phyloP scores from a whole-genome alignment of 2,888 invertebrate genomes.

The Athalia cordata region DNA sequence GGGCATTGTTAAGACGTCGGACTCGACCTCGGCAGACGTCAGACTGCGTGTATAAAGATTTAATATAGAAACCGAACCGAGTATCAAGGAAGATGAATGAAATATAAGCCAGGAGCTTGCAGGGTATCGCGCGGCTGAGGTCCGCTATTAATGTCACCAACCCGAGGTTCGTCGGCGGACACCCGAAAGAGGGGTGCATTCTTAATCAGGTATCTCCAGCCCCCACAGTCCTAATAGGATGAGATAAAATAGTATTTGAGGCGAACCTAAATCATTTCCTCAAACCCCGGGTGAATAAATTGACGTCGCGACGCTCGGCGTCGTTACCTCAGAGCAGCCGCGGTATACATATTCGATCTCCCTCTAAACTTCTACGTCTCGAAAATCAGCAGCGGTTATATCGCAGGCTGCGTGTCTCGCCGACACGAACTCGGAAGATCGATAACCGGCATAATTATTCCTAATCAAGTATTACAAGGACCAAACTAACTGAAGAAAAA shows the following conservation, averaged over 20 bases:
- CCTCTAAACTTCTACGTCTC: no score
- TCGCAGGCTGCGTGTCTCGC: neutral
- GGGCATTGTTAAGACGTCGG: constrained; percentile 26
- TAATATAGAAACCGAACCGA: constrained; percentile 62
- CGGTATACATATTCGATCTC: constrained; percentile 17
- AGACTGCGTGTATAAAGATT: constrained; percentile 56
- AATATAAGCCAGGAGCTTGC: constrained; percentile 64
- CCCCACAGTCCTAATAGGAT: constrained; percentile 51
- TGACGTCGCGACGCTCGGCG: constrained; percentile 1
- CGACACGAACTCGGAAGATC: constrained; percentile 5
- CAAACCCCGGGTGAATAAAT: constrained; percentile 52
- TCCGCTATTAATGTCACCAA: constrained; percentile 67
- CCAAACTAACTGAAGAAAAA: neutral
- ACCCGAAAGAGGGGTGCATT: constrained; percentile 66
- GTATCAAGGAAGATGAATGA: constrained; percentile 68
- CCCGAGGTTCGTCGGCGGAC: constrained; percentile 65
- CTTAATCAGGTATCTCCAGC: constrained; percentile 63
- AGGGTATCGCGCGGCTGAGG: constrained; percentile 54
- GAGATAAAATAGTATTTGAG: constrained; percentile 57
- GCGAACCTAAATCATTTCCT: constrained; percentile 54
- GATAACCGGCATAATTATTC: constrained; percentile 7
- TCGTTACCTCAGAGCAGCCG: neutral
- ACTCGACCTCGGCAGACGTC: constrained; percentile 17
- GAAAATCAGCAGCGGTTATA: neutral
- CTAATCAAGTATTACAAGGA: neutral